phyloP scores from a whole-genome alignment of 2,888 invertebrate genomes.

The Harpalus rufipes region DNA sequence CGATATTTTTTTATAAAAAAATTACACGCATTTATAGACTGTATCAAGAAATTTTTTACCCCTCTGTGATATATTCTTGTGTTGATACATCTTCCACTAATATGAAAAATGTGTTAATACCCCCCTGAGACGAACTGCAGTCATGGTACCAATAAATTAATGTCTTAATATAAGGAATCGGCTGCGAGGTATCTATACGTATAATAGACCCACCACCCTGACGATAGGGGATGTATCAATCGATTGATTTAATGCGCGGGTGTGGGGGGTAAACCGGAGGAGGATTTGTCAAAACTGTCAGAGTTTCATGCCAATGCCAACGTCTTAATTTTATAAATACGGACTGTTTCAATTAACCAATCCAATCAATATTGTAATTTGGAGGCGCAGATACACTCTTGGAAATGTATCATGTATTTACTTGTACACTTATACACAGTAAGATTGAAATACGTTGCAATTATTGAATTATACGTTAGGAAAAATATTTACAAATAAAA shows the following conservation, averaged over 20 bases:
- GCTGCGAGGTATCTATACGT: slow-evolving; percentile 63
- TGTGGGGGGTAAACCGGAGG: slow-evolving; percentile 8
- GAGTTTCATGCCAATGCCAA: slow-evolving; percentile 56
- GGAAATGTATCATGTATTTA: no score
- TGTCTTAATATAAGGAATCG: slow-evolving; percentile 68
- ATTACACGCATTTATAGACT: not conserved
- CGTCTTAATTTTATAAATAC: slow-evolving; percentile 67
- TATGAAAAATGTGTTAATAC: slow-evolving; percentile 34
- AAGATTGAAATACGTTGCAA: no score
- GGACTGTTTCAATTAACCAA: slow-evolving; percentile 51
- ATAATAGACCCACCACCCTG: slow-evolving; percentile 53
- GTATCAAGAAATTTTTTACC: not conserved
- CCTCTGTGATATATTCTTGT: not conserved
- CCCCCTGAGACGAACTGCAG: slow-evolving; percentile 44
- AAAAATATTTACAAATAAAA: no score
- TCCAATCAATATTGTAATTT: slow-evolving; percentile 58
- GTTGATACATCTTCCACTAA: not conserved
- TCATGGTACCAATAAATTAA: slow-evolving; percentile 64
- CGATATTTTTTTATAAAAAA: not conserved
- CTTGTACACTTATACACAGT: no score
- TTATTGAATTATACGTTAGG: no score
- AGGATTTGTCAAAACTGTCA: slow-evolving; percentile 67
- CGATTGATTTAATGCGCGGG: slow-evolving; percentile 63
- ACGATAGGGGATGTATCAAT: slow-evolving; percentile 61
- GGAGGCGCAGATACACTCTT: not conserved